A percentile compares a stretch with the other conserved stretches of the same genome.
Evolutionary conservation across 2,888 invertebrate genomes (phyloP).

Genomic region (Ditula angustiorana): DNA sequence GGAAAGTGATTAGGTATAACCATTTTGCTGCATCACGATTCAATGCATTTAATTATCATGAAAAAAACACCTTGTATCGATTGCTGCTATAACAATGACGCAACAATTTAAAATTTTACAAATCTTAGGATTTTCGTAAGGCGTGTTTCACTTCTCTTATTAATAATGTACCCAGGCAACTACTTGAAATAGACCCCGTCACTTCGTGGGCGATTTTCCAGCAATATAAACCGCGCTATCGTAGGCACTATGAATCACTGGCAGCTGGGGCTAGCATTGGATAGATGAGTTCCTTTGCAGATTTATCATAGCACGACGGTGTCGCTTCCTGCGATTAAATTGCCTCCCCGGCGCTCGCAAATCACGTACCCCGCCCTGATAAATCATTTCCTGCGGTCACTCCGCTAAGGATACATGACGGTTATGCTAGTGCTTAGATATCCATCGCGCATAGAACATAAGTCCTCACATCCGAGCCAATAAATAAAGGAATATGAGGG

Average conservation of each 20-base stretch:
- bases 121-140: no score
- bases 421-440: conserved; percentile 35
- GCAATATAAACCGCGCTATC: conserved; percentile 65
- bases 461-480: not conserved
- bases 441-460: conserved; percentile 26
- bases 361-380: conserved; percentile 73
- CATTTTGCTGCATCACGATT: not conserved
- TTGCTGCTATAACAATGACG: not conserved
- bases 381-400: conserved; percentile 74
- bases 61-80: not conserved
- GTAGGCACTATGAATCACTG: conserved; percentile 68
- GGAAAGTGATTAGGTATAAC: not conserved
- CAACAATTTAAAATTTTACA: not conserved
- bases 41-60: not conserved
- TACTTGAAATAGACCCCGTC: conserved; percentile 16
- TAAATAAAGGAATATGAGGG: conserved; percentile 14
- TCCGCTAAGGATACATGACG: conserved; percentile 46
- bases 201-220: conserved; percentile 48
- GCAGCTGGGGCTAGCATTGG: conserved; percentile 62
- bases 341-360: conserved; percentile 68
- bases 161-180: no score
- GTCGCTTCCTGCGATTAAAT: conserved; percentile 82
- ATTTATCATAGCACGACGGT: conserved; percentile 61
- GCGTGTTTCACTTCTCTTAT: no score
- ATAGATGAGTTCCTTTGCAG: conserved; percentile 80